Percentiles rank a stretch among this genome's conserved stretches.
Conservation (phyloP, 2,797 vertebrate genomes). For the Poecile montanus region DNA sequence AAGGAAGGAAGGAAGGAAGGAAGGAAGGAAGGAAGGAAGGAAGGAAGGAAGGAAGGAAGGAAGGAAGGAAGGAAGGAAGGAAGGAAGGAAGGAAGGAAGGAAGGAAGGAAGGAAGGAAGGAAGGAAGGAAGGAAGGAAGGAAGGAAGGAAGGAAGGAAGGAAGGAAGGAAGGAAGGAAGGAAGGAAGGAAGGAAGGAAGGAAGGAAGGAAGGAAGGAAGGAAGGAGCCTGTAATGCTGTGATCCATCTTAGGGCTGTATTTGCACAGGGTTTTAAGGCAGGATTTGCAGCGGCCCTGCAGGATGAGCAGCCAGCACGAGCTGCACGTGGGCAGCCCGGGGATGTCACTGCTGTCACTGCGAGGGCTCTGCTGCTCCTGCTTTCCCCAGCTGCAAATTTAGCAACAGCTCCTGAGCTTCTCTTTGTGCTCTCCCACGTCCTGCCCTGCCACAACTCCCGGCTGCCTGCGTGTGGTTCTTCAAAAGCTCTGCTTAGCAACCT, state of each 20-base stretch:
- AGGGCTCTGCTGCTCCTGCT: neutral
- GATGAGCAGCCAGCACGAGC: neutral
- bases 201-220: too few relatives aligned
- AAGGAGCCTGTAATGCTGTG: accelerated
- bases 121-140: too few relatives aligned
- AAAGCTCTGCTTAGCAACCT: slow-evolving; percentile 33
- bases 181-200: too few relatives aligned
- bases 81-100: too few relatives aligned
- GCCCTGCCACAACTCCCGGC: neutral
- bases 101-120: too few relatives aligned
- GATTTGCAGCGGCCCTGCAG: neutral
- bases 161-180: too few relatives aligned
- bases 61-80: too few relatives aligned
- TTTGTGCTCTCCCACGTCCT: slow-evolving; percentile 31
- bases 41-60: too few relatives aligned
- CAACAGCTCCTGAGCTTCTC: neutral
- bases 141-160: too few relatives aligned
- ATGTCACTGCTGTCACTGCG: neutral
- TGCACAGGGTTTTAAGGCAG: neutral
- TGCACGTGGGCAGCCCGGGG: neutral
- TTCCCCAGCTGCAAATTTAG: slow-evolving; percentile 8
- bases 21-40: too few relatives aligned
- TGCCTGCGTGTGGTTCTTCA: neutral
- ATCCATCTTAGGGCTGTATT: accelerated
- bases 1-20: too few relatives aligned